phyloP scores from a whole-genome alignment of 2,888 invertebrate species.

The Tridacna gigas region DNA sequence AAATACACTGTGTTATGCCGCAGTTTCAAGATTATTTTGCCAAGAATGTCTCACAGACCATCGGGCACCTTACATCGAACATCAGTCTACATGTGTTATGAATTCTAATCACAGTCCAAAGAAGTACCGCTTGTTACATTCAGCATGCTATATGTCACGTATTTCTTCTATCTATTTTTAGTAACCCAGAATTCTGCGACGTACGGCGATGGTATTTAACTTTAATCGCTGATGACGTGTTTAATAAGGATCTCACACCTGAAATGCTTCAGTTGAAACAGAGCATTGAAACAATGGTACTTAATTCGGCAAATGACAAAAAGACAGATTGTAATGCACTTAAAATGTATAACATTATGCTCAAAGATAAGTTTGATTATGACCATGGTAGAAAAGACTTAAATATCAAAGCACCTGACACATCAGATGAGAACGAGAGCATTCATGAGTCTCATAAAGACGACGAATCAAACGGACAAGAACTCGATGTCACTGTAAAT shows the following conservation, averaged over 20 bases:
- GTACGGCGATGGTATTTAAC: slow-evolving; percentile 72
- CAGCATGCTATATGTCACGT: too few relatives aligned
- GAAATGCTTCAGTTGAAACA: slow-evolving; percentile 60
- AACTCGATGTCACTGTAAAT: background rate
- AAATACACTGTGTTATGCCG: too few relatives aligned
- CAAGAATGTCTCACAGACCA: too few relatives aligned
- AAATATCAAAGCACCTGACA: background rate
- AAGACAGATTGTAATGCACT: slow-evolving; percentile 63
- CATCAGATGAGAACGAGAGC: background rate
- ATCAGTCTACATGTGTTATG: too few relatives aligned
- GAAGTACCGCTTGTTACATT: too few relatives aligned
- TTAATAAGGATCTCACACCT: slow-evolving; percentile 55
- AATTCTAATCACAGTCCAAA: too few relatives aligned
- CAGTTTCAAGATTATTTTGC: too few relatives aligned
- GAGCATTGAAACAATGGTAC: slow-evolving; percentile 61
- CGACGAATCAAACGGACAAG: too few relatives aligned
- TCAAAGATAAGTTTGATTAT: slow-evolving; percentile 54
- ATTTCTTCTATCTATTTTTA: slow-evolving; percentile 15
- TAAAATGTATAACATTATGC: slow-evolving; percentile 61
- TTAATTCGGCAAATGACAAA: slow-evolving; percentile 40
- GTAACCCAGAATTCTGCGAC: slow-evolving; percentile 62
- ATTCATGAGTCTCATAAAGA: too few relatives aligned
- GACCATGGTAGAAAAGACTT: background rate
- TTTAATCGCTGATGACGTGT: slow-evolving; percentile 65
- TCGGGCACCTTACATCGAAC: too few relatives aligned